These are phyloP conservation scores for Merops nubicus DNA, from an alignment of 2,113 vertebrate species.

Conservation along the genomic window DNA sequence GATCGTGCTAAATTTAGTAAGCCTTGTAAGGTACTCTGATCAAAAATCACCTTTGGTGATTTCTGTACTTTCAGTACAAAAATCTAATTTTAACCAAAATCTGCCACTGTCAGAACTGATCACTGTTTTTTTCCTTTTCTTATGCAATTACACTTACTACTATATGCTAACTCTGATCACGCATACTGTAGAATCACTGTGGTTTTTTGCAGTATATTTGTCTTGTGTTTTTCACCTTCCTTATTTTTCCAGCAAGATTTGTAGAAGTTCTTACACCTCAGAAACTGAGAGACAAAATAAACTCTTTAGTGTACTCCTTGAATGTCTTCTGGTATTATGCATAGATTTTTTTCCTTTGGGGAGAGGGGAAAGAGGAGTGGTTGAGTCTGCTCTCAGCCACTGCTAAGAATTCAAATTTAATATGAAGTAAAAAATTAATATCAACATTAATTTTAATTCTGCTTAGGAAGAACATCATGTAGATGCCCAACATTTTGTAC, in stretches of 20 bases:
- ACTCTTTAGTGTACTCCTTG: not conserved
- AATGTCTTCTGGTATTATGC: not conserved
- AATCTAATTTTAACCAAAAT: not conserved
- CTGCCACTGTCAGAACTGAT: not conserved
- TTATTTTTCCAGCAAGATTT: not conserved
- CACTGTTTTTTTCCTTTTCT: not conserved
- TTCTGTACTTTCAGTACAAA: too few species aligned
- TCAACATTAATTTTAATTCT: not conserved
- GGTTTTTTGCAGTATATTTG: not conserved
- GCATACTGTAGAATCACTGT: accelerated
- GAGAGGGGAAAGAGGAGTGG: not conserved
- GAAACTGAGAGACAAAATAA: not conserved
- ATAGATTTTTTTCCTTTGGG: not conserved
- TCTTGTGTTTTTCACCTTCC: not conserved
- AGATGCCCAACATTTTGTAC: not conserved
- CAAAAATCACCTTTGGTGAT: not conserved
- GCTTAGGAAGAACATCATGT: not conserved
- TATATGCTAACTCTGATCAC: not conserved
- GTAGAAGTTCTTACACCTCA: not conserved
- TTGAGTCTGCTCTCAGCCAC: not conserved
- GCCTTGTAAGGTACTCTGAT: not conserved
- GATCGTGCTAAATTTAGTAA: not conserved
- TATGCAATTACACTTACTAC: not conserved
- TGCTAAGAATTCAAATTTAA: not conserved
- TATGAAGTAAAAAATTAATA: not conserved